Evolutionary conservation across 2,797 vertebrate genomes (phyloP), one percentile per base, ranked within the genome.

Genomic region (Vireo griseus): DNA sequence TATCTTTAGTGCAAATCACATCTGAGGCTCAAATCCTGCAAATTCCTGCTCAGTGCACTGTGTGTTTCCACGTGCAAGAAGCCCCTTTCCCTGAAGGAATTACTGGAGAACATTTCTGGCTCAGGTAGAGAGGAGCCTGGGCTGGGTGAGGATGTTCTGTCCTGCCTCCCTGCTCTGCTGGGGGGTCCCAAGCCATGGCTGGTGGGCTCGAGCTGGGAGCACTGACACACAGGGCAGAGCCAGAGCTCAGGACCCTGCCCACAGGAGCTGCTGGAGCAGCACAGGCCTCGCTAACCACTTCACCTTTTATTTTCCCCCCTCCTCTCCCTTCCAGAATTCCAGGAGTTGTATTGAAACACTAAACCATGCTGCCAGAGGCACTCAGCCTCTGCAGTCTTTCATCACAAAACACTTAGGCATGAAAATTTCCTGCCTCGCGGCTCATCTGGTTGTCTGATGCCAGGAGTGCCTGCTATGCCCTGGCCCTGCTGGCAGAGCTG

Each of bases 1-100:
- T 58, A 35, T 21, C 19, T 72, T 61, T 68, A 69, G 92, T 80
- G 82, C n/a, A 17, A 81, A 62, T 94, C 91, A 72, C 89, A 91
- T n/a, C 87, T 13, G 4, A 91, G 33, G n/a, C 45, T 86, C 87
- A 66, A 90, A 91, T 42, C 45, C 89, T 78, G 58, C 58, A 66
- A 25, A 58, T 40, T 67, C 59, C 81, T 71, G 31, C 62, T 90
- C 47, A 15, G 2, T 1, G 1, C 9, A 9, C 39, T 0, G 0
- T 13, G 40, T 31, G 33, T 52, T 75, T 59, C 44, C 42, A 33
- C 1, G 29, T 19, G 5, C 33, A 44, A 58, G 71, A 65, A 82
- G 52, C 68, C 0, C 16, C 22, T 14, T 55, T 80, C 69, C 54
- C 11, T 35, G 61, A 7, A 81, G 40, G 37, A 72, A 29, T 45